A percentile compares a stretch with the other conserved stretches of the same genome.
Evolutionary conservation across 1,140 invertebrate genomes (phyloP).

Genomic region (Physella acuta): DNA sequence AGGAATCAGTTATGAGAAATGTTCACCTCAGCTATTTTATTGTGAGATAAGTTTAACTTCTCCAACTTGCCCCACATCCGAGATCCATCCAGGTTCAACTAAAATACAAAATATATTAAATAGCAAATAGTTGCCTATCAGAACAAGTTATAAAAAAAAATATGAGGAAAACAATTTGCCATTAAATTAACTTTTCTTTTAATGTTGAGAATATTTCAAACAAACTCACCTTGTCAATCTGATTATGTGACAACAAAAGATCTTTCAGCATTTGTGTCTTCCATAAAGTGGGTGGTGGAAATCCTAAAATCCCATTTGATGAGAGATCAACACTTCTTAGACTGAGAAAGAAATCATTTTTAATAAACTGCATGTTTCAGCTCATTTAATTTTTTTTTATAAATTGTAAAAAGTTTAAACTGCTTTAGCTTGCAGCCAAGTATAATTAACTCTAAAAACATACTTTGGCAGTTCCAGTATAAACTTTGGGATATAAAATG

Average conservation of each 20-base stretch:
- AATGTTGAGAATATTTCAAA: no score
- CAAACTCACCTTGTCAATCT: conserved; percentile 41
- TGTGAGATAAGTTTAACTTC: conserved; percentile 42
- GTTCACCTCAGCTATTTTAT: conserved; percentile 43
- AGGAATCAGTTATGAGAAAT: no score
- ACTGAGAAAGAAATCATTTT: conserved; percentile 31
- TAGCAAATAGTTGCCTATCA: no score
- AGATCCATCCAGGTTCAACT: conserved; percentile 47
- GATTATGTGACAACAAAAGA: conserved; percentile 43
- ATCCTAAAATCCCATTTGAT: conserved; percentile 40
- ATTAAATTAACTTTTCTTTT: not conserved
- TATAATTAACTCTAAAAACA: conserved; percentile 1
- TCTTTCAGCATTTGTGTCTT: conserved; percentile 46
- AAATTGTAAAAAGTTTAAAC: not conserved
- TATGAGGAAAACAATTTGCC: no score
- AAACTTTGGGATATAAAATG: conserved; percentile 51
- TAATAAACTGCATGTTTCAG: not conserved
- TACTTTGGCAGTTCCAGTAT: conserved; percentile 48
- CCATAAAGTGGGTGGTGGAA: conserved; percentile 44
- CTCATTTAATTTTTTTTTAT: not conserved
- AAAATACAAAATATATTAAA: no score
- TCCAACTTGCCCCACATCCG: conserved; percentile 48
- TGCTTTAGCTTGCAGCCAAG: not conserved
- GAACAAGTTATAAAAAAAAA: no score
- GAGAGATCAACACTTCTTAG: conserved; percentile 43